Evolutionary conservation across 2,888 invertebrate species (phyloP).

Genomic region (Drosophila robusta): DNA sequence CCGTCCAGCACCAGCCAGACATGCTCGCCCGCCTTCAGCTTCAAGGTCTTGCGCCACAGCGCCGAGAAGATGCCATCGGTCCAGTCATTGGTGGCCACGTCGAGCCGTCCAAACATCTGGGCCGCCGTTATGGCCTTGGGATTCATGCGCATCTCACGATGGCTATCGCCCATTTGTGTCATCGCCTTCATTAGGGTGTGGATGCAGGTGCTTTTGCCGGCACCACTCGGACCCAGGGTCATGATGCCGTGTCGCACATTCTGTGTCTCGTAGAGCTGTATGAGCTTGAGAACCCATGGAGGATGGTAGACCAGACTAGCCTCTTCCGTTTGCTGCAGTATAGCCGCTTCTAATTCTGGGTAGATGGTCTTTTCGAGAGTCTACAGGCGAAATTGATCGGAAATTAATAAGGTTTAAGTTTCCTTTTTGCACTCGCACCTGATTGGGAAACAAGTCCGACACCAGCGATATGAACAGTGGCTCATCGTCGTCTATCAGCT

Average conservation of each 20-base stretch:
- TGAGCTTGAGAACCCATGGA: conserved; percentile 97
- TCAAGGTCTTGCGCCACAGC: conserved; percentile 96
- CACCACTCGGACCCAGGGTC: conserved; percentile 97
- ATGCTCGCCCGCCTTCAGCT: conserved; percentile 94
- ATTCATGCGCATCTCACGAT: conserved; percentile 98
- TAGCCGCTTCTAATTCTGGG: conserved; percentile 94
- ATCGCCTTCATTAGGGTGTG: conserved; percentile 95
- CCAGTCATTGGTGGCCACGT: conserved; percentile 99
- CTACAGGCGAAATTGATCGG: conserved; percentile 54
- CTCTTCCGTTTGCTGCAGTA: conserved; percentile 92
- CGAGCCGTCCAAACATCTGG: conserved; percentile 98
- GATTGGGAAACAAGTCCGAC: conserved; percentile 97
- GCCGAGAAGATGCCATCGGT: conserved; percentile 99
- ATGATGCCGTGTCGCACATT: conserved; percentile 97
- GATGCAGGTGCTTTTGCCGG: conserved; percentile 96
- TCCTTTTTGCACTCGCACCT: conserved; percentile 83
- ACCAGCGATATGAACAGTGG: conserved; percentile 98
- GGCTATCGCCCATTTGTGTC: conserved; percentile 92
- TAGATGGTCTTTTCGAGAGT: conserved; percentile 96
- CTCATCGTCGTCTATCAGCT: conserved; percentile 98
- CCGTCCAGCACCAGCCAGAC: conserved; percentile 98
- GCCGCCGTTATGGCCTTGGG: conserved; percentile 98
- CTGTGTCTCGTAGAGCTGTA: conserved; percentile 98
- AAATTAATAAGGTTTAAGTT: neutral
- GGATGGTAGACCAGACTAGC: conserved; percentile 94